These are phyloP conservation scores for Anoplophora glabripennis DNA, from an alignment of 1,140 invertebrate species.

Conservation along the genomic window DNA sequence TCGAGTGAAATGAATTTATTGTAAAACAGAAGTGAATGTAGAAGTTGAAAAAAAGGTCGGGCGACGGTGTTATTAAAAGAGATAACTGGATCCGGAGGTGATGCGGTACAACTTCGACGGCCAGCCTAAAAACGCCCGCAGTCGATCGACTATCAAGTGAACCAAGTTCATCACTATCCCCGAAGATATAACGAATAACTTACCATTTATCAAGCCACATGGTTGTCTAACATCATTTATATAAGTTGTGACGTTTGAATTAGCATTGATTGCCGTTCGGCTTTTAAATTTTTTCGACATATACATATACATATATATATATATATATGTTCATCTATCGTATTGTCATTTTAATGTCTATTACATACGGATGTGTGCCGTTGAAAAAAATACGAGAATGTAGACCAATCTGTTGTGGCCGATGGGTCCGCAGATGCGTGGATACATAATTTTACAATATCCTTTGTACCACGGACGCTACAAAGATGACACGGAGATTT, in stretches of 20 bases:
- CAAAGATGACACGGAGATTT: too few relatives aligned
- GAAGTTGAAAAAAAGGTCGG: too few relatives aligned
- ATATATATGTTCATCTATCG: slow-evolving; percentile 28
- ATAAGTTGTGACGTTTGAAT: slow-evolving; percentile 47
- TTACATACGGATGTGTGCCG: too few relatives aligned
- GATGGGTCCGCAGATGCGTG: too few relatives aligned
- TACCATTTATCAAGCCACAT: slow-evolving; percentile 43
- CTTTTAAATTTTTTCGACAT: slow-evolving; percentile 32
- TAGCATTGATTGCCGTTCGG: slow-evolving; percentile 45
- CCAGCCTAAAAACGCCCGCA: neutral
- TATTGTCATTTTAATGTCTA: too few relatives aligned
- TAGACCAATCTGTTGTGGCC: too few relatives aligned
- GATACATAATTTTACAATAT: too few relatives aligned
- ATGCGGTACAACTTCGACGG: neutral
- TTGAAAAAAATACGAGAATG: too few relatives aligned
- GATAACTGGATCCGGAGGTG: slow-evolving; percentile 1
- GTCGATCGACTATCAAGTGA: slow-evolving; percentile 6
- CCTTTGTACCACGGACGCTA: too few relatives aligned
- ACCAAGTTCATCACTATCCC: slow-evolving; percentile 32
- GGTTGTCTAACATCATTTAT: slow-evolving; percentile 48
- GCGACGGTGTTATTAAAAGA: neutral
- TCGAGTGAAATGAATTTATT: too few relatives aligned
- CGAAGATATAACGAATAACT: slow-evolving; percentile 35
- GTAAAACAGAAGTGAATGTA: too few relatives aligned
- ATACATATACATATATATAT: too few relatives aligned